These are phyloP conservation scores for Lithosia quadra DNA, from an alignment of 2,888 invertebrate genomes.

Conservation along the genomic window DNA sequence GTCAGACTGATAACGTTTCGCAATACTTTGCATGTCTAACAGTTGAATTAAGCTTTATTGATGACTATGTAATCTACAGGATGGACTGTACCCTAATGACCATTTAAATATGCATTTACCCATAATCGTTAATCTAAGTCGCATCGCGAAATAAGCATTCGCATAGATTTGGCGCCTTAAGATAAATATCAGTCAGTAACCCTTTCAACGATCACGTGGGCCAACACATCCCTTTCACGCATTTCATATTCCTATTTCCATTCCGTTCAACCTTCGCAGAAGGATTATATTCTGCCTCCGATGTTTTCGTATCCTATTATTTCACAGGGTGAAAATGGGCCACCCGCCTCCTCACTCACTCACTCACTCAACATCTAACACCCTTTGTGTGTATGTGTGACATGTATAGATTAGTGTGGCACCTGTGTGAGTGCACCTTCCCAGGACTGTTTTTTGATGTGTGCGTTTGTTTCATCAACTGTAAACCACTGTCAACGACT, in stretches of 20 bases:
- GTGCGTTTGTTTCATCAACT: constrained; percentile 82
- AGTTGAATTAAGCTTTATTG: constrained; percentile 36
- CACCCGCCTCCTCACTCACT: constrained; percentile 78
- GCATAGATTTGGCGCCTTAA: constrained; percentile 76
- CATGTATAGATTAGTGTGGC: constrained; percentile 54
- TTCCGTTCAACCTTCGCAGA: constrained; percentile 84
- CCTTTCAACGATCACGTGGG: constrained; percentile 78
- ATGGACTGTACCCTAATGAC: constrained; percentile 40
- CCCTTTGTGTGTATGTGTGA: constrained; percentile 62
- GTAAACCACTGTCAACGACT: constrained; percentile 86
- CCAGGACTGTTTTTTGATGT: constrained; percentile 58
- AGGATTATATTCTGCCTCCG: constrained; percentile 86
- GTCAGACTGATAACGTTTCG: constrained; percentile 45
- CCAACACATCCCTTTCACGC: constrained; percentile 79
- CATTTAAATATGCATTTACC: constrained; percentile 49
- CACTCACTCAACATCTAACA: constrained; percentile 74
- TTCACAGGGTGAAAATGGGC: constrained; percentile 86
- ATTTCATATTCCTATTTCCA: constrained; percentile 86
- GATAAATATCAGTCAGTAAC: constrained; percentile 79
- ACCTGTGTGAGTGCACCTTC: constrained; percentile 64
- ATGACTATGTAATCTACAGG: constrained; percentile 24
- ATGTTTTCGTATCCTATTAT: constrained; percentile 87
- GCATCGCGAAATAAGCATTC: constrained; percentile 68
- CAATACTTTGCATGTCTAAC: constrained; percentile 47
- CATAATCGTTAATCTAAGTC: constrained; percentile 52